phyloP scores from a whole-genome alignment of 2,113 vertebrate genomes.

The Channa maculata region DNA sequence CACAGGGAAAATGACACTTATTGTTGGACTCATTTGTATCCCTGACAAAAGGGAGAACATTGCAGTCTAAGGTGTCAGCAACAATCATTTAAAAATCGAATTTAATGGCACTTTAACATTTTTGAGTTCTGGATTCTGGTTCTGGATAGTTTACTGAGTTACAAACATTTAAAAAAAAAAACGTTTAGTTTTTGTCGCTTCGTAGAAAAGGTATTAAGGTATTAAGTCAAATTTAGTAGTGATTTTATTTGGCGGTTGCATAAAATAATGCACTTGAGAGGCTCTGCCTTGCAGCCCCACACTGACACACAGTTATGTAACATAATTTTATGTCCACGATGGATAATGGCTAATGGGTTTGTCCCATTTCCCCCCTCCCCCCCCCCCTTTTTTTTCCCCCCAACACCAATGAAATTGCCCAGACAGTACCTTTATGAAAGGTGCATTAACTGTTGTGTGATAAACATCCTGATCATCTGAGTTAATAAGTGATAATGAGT shows the following conservation, averaged over 20 bases:
- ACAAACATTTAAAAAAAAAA: too few species aligned
- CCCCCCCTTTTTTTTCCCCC: background rate
- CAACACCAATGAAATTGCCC: slow-evolving; percentile 24
- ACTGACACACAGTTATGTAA: slow-evolving; percentile 41
- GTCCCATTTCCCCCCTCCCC: slow-evolving; percentile 19
- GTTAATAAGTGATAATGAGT: slow-evolving; percentile 14
- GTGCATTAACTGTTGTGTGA: slow-evolving; percentile 8
- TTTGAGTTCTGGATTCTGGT: too few species aligned
- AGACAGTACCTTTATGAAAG: slow-evolving; percentile 8
- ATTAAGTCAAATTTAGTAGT: background rate
- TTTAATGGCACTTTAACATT: too few species aligned
- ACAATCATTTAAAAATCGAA: too few species aligned
- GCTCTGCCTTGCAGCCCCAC: background rate
- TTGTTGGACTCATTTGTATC: too few species aligned
- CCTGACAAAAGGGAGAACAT: too few species aligned
- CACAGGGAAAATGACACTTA: too few species aligned
- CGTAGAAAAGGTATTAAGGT: too few species aligned
- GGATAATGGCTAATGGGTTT: slow-evolving; percentile 22
- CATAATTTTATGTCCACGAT: slow-evolving; percentile 28
- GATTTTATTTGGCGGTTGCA: too few species aligned
- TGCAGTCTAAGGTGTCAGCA: too few species aligned
- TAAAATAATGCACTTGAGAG: slow-evolving; percentile 14
- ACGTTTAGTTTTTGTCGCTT: too few species aligned
- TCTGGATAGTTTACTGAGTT: too few species aligned
- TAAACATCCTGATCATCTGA: slow-evolving; percentile 26